These are phyloP conservation scores for Scotopteryx bipunctaria DNA, from an alignment of 2,888 invertebrate genomes.

Conservation along the genomic window DNA sequence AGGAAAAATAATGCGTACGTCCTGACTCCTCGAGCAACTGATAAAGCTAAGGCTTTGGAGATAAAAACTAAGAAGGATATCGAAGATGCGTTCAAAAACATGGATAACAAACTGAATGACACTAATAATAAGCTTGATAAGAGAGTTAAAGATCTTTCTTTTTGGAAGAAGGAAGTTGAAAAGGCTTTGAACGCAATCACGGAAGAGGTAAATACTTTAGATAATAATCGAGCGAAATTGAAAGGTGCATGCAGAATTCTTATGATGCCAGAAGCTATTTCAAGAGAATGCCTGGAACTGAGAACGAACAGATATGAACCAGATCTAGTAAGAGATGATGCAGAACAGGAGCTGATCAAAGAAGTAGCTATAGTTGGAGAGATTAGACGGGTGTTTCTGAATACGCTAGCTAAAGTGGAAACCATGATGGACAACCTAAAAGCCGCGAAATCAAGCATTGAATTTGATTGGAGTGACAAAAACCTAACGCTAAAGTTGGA, in stretches of 20 bases:
- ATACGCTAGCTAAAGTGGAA: constrained; percentile 86
- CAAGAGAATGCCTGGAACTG: constrained; percentile 87
- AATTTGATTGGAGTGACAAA: constrained; percentile 96
- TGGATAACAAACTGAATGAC: constrained; percentile 79
- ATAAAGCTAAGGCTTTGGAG: constrained; percentile 61
- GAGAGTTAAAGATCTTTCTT: constrained; percentile 72
- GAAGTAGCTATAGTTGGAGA: constrained; percentile 90
- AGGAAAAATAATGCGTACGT: constrained; percentile 82
- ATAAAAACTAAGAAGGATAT: constrained; percentile 53
- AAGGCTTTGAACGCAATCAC: constrained; percentile 84
- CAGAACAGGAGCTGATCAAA: constrained; percentile 91
- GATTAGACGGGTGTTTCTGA: constrained; percentile 84
- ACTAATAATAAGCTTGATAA: constrained; percentile 60
- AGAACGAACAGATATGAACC: constrained; percentile 88
- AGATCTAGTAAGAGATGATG: constrained; percentile 89
- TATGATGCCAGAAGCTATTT: constrained; percentile 88
- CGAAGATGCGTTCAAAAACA: constrained; percentile 82
- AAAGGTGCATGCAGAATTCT: constrained; percentile 87
- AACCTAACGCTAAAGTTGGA: constrained; percentile 89
- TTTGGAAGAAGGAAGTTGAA: constrained; percentile 88
- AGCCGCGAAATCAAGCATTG: constrained; percentile 90
- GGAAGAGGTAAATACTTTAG: constrained; percentile 86
- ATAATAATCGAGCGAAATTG: constrained; percentile 85
- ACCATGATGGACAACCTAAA: constrained; percentile 86
- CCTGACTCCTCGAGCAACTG: constrained; percentile 63